Percentiles rank a stretch among this genome's conserved stretches.
phyloP scores from a whole-genome alignment of 2,797 vertebrate genomes.

The Scolopax bukidnonensis region DNA sequence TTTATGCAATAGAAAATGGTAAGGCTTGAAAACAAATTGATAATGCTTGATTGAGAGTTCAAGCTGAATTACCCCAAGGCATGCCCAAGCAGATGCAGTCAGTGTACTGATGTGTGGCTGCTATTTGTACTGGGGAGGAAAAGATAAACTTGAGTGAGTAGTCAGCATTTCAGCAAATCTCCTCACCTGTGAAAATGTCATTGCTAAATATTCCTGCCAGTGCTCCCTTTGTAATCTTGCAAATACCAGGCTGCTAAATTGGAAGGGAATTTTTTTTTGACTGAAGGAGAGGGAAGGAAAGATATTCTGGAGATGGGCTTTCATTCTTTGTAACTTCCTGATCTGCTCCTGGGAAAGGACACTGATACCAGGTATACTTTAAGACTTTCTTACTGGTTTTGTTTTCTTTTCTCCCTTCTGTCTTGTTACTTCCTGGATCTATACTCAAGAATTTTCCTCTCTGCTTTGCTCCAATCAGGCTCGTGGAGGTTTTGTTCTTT shows the following conservation, averaged over 20 bases:
- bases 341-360: not conserved
- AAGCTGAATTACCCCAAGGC: not conserved
- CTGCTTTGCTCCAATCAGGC: not conserved
- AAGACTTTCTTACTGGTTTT: not conserved
- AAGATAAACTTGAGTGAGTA: not conserved
- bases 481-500: not conserved
- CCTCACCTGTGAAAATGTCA: slow-evolving; percentile 24
- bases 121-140: not conserved
- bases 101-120: not conserved
- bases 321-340: not conserved
- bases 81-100: not conserved
- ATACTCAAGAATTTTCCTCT: not conserved
- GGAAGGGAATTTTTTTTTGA: not conserved
- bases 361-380: not conserved
- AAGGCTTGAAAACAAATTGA: not conserved
- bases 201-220: not conserved
- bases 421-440: not conserved
- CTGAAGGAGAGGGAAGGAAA: not conserved
- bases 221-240: not conserved
- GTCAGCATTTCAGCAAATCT: slow-evolving; percentile 6
- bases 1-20: not conserved
- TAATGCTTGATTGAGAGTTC: not conserved
- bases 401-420: fast-evolving
- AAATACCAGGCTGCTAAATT: not conserved
- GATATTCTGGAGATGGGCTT: not conserved